Conservation (phyloP, 2,113 vertebrate species). For the Circaetus gallicus region DNA sequence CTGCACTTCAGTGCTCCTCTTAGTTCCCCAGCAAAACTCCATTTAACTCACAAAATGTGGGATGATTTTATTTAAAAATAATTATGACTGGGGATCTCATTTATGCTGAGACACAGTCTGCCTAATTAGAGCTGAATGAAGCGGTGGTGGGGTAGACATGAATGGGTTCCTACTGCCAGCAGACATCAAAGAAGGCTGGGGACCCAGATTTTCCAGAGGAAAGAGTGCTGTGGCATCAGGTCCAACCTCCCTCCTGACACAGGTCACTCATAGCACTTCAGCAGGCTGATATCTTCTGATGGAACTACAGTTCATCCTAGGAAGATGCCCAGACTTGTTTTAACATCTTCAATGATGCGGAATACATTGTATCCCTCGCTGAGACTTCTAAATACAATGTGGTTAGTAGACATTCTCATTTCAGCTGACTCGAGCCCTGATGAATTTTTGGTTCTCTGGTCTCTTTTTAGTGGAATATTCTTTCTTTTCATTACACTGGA, state of each 20-base stretch:
- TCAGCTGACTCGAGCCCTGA: neutral
- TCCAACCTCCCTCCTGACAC: neutral
- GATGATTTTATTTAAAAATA: neutral
- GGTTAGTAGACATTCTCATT: neutral
- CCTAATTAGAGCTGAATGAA: neutral
- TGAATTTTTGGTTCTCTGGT: neutral
- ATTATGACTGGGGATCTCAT: neutral
- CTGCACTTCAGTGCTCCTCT: neutral
- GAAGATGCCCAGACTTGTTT: neutral
- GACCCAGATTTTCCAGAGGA: neutral
- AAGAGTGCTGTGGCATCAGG: neutral
- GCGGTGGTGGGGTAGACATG: too few relatives aligned
- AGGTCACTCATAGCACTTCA: neutral
- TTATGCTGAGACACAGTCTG: neutral
- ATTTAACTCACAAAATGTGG: neutral
- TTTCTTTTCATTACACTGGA: neutral
- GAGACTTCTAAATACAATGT: neutral
- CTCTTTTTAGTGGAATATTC: neutral
- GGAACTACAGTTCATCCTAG: neutral
- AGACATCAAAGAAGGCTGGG: neutral
- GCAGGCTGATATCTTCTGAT: neutral
- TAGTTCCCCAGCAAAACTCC: neutral
- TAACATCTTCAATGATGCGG: neutral
- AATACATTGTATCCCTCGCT: neutral
- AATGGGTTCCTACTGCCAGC: neutral